A percentile compares a stretch with the other conserved stretches of the same genome.
These are phyloP conservation scores for Cantharis flavilabris DNA, from an alignment of 2,888 invertebrate species.

Conservation along the genomic window DNA sequence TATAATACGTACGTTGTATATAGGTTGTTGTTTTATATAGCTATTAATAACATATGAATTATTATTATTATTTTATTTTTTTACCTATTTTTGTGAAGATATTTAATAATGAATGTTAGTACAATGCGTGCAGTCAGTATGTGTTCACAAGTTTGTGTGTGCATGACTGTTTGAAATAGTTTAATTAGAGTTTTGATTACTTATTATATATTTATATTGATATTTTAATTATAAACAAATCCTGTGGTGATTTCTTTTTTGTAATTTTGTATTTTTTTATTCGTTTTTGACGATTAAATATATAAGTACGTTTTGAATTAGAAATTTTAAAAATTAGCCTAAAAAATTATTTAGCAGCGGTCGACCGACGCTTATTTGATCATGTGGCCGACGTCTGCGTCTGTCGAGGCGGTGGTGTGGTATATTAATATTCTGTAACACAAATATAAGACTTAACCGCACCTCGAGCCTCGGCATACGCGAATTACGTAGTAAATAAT, in stretches of 20 bases:
- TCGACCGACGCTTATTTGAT: constrained; percentile 27
- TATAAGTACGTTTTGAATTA: constrained; percentile 57
- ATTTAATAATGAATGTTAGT: constrained; percentile 59
- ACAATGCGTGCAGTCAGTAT: constrained; percentile 48
- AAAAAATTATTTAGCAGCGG: constrained; percentile 44
- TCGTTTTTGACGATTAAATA: constrained; percentile 55
- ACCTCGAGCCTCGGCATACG: constrained; percentile 42
- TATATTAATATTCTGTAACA: constrained; percentile 24
- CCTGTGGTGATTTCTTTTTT: constrained; percentile 51
- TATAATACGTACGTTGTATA: constrained; percentile 52
- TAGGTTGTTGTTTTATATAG: constrained; percentile 59
- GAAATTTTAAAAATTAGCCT: constrained; percentile 55
- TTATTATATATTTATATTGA: constrained; percentile 55
- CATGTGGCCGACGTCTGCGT: constrained; percentile 21
- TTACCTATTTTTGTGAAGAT: constrained; percentile 60
- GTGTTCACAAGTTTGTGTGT: constrained; percentile 48
- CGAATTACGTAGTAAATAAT: constrained; percentile 49
- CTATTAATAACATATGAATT: constrained; percentile 56
- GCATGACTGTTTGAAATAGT: constrained; percentile 56
- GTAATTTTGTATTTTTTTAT: constrained; percentile 50
- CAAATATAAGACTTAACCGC: constrained; percentile 48
- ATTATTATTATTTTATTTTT: constrained; percentile 59
- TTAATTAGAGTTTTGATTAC: constrained; percentile 55
- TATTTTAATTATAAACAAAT: constrained; percentile 53
- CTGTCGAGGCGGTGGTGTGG: constrained; percentile 21